A percentile compares a stretch with the other conserved stretches of the same genome.
Conservation (phyloP, 2,797 vertebrate genomes). For the Parambassis ranga region DNA sequence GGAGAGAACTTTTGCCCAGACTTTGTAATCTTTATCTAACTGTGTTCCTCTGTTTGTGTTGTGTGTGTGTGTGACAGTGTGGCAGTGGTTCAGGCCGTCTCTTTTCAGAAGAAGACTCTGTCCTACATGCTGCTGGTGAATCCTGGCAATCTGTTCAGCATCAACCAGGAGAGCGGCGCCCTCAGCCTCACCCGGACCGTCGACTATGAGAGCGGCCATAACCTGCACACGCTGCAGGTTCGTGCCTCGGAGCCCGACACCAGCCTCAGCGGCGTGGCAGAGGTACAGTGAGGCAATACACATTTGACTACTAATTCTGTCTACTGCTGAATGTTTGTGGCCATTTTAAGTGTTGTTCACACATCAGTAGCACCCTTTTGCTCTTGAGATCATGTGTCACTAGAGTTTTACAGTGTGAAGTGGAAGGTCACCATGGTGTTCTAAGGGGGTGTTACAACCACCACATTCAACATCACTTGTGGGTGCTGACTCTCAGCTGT, state of each 20-base stretch:
- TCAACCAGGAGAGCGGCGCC: slow-evolving; percentile 84
- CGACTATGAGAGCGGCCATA: slow-evolving; percentile 87
- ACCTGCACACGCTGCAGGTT: slow-evolving; percentile 84
- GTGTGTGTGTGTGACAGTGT: slow-evolving; percentile 70
- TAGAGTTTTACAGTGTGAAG: not conserved
- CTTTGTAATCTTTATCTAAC: too few species aligned
- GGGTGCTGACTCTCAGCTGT: not conserved
- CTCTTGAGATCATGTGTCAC: not conserved
- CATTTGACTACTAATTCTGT: not conserved
- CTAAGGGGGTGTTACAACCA: not conserved
- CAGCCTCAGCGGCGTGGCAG: slow-evolving; percentile 82
- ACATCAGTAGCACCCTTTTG: not conserved
- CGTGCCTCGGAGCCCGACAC: slow-evolving; percentile 83
- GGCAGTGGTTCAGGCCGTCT: slow-evolving; percentile 84
- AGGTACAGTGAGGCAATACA: slow-evolving; percentile 71
- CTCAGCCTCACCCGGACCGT: slow-evolving; percentile 82
- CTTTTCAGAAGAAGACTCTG: slow-evolving; percentile 86
- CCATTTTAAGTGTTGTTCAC: not conserved
- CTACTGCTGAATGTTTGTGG: not conserved
- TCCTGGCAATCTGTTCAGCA: slow-evolving; percentile 85
- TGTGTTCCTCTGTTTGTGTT: not conserved
- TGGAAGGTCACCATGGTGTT: not conserved
- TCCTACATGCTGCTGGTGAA: slow-evolving; percentile 85
- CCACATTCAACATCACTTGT: not conserved
- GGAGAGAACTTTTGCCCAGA: too few species aligned